These are phyloP conservation scores for Halcyon leucocephala DNA, from an alignment of 2,797 vertebrate genomes.

Conservation along the genomic window DNA sequence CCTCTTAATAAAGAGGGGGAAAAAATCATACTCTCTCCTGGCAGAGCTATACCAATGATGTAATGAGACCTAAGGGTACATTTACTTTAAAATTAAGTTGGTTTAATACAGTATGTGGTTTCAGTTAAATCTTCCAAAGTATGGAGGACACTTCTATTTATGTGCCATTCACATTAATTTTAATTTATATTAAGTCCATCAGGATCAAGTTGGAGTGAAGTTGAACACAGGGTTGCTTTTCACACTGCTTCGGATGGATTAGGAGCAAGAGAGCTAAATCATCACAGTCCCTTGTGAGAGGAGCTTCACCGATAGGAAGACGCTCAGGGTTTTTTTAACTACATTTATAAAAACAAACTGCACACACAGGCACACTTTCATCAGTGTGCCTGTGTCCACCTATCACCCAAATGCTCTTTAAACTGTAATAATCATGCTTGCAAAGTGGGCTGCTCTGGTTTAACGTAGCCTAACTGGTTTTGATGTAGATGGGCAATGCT, in stretches of 20 bases:
- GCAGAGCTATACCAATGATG: not conserved
- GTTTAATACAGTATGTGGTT: slow-evolving; percentile 11
- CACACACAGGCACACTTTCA: not conserved
- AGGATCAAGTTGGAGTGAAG: slow-evolving; percentile 17
- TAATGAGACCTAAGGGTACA: slow-evolving; percentile 7
- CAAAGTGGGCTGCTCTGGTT: not conserved
- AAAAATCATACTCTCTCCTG: not conserved
- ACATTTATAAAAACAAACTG: not conserved
- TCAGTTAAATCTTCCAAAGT: slow-evolving; percentile 11
- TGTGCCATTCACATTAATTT: slow-evolving; percentile 6
- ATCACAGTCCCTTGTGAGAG: not conserved
- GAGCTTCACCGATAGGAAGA: not conserved
- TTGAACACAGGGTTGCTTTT: not conserved
- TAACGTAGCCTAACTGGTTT: not conserved
- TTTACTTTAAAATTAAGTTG: slow-evolving; percentile 9
- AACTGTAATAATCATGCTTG: not conserved
- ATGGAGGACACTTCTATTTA: slow-evolving; percentile 24
- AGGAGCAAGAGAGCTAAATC: slow-evolving; percentile 12
- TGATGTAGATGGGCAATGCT: not conserved
- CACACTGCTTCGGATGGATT: not conserved
- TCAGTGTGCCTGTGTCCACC: not conserved
- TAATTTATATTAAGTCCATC: slow-evolving; percentile 33
- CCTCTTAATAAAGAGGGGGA: not conserved
- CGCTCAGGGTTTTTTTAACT: not conserved
- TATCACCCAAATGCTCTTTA: not conserved